These are phyloP conservation scores for Simalia tracyae DNA, from an alignment of 2,797 vertebrate species.

Conservation along the genomic window DNA sequence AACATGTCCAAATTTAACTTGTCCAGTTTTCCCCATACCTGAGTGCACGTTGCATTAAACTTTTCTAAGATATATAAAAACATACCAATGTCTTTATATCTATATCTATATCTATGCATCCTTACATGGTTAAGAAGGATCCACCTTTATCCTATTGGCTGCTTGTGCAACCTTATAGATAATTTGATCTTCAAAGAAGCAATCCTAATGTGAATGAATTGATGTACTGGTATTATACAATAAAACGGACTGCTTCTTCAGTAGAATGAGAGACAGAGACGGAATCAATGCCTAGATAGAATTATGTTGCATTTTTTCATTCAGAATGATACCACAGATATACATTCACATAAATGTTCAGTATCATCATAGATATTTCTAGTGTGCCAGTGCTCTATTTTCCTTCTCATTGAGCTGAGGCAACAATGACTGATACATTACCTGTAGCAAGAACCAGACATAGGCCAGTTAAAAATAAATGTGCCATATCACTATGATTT, in stretches of 20 bases:
- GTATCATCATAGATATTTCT: not conserved
- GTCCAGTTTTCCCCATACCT: not conserved
- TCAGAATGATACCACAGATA: not conserved
- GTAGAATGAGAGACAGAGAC: not conserved
- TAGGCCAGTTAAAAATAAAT: not conserved
- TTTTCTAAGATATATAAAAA: not conserved
- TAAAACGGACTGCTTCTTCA: not conserved
- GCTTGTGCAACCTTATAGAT: not conserved
- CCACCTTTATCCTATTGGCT: not conserved
- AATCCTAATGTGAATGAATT: not conserved
- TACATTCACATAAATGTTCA: not conserved
- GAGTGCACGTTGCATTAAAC: not conserved
- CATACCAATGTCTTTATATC: not conserved
- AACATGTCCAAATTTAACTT: not conserved
- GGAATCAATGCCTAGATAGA: not conserved
- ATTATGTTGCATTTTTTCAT: not conserved
- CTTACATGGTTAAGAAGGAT: too few species aligned
- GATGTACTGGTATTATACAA: not conserved
- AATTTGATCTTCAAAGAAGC: not conserved
- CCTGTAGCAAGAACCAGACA: constrained; percentile 1
- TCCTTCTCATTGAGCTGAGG: constrained; percentile 1
- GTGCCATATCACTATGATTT: constrained; percentile 31
- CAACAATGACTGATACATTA: not conserved
- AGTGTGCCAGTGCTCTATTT: not conserved
- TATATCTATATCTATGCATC: too few species aligned